Conservation (phyloP, 1,140 invertebrate genomes). For the Rhagoletis zephyria region DNA sequence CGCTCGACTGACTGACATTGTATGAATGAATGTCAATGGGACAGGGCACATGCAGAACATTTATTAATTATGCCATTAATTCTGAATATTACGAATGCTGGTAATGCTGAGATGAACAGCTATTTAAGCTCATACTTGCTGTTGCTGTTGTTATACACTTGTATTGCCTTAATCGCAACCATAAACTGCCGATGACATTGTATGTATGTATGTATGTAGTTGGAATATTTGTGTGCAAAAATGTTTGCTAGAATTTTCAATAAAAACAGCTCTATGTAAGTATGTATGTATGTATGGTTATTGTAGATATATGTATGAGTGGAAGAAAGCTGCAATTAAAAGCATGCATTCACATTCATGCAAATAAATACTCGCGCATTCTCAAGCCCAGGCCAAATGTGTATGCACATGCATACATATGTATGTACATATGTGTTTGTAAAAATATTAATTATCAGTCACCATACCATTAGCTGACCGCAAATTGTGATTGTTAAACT, state of each 20-base stretch:
- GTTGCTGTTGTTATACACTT: background rate
- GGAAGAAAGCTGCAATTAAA: background rate
- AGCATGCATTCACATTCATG: background rate
- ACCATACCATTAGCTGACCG: background rate
- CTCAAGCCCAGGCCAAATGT: background rate
- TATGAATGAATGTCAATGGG: conserved; percentile 39
- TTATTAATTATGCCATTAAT: conserved; percentile 45
- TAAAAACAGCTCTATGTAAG: background rate
- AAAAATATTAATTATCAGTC: conserved; percentile 17
- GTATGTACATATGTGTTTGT: background rate
- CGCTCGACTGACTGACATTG: conserved; percentile 25
- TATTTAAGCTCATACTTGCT: background rate
- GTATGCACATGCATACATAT: background rate
- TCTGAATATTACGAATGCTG: conserved; percentile 9
- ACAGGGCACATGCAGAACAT: conserved; percentile 11
- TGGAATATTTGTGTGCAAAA: background rate
- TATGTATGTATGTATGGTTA: background rate
- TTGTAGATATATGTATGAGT: too few species aligned
- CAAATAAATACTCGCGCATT: background rate
- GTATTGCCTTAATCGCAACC: background rate
- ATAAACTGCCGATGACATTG: conserved; percentile 33
- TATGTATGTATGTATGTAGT: background rate
- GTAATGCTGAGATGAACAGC: background rate
- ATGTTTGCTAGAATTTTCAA: background rate
- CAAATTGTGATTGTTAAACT: conserved; percentile 24